Conservation (phyloP, 1,140 invertebrate species). For the Drosophila neocordata region DNA sequence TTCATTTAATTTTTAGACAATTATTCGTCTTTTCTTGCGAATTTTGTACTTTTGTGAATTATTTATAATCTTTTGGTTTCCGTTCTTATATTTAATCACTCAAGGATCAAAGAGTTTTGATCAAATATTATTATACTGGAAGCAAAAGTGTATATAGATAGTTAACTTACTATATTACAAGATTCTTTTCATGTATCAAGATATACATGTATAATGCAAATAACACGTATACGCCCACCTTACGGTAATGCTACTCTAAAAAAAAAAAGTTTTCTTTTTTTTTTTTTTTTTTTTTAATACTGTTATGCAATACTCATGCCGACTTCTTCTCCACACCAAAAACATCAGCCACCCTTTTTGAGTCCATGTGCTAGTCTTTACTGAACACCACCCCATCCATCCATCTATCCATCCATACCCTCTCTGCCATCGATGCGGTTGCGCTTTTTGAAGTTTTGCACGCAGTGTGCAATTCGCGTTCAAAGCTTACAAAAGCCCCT, state of each 20-base stretch:
- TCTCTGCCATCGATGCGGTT: conserved; percentile 3
- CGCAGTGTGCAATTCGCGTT: conserved; percentile 71
- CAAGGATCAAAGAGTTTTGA: no score
- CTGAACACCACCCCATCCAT: conserved; percentile 10
- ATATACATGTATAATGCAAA: conserved; percentile 25
- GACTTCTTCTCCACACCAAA: conserved; percentile 17
- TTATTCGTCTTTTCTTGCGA: no score
- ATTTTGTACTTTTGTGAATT: no score
- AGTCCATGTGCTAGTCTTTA: background rate
- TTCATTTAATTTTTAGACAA: no score
- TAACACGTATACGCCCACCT: conserved; percentile 67
- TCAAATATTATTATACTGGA: no score
- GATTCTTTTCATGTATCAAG: background rate
- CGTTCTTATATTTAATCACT: no score
- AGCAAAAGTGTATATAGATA: no score
- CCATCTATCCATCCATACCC: background rate
- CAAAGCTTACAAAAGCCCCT: conserved; percentile 39
- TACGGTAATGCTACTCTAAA: conserved; percentile 63
- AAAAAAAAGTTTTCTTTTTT: no score
- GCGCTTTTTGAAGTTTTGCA: conserved; percentile 68
- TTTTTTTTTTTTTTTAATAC: conserved; percentile 23
- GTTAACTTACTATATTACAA: no score
- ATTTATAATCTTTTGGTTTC: no score
- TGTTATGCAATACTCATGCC: conserved; percentile 51
- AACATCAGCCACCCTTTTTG: conserved; percentile 1